These are phyloP conservation scores for Drosophila sulfurigaster DNA, from an alignment of 1,140 invertebrate species.

Conservation along the genomic window DNA sequence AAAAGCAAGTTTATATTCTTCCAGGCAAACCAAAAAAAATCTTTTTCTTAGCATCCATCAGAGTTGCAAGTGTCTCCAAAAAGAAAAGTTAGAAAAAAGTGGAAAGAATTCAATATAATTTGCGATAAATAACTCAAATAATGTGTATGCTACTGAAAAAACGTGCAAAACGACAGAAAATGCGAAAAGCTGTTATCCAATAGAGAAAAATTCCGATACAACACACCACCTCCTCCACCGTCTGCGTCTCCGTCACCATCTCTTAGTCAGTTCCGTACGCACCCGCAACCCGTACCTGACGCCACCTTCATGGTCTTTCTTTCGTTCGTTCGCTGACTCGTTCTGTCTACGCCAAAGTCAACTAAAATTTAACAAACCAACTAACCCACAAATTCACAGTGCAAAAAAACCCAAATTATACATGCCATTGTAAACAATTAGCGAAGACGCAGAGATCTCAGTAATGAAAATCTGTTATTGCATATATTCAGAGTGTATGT, in stretches of 20 bases:
- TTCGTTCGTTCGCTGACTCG: conserved; percentile 1
- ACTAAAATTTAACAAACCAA: conserved; percentile 46
- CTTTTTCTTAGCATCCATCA: conserved; percentile 29
- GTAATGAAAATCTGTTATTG: conserved; percentile 47
- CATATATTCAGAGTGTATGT: conserved; percentile 31
- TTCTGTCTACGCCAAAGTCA: conserved; percentile 38
- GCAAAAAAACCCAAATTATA: conserved; percentile 25
- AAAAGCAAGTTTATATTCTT: conserved; percentile 10
- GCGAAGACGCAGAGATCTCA: conserved; percentile 28
- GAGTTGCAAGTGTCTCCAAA: conserved; percentile 37
- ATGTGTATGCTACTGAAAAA: conserved; percentile 33
- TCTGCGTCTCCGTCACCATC: no score
- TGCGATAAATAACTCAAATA: conserved; percentile 32
- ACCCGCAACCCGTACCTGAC: conserved; percentile 47
- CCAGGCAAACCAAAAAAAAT: conserved; percentile 15
- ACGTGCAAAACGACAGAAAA: conserved; percentile 40
- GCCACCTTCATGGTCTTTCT: conserved; percentile 29
- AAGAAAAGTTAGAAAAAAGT: conserved; percentile 42
- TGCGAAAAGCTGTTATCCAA: conserved; percentile 58
- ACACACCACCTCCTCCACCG: conserved; percentile 12
- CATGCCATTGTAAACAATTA: conserved; percentile 49
- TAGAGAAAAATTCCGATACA: conserved; percentile 64
- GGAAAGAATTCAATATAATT: conserved; percentile 23
- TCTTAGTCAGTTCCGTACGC: conserved; percentile 20
- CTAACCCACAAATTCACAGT: conserved; percentile 36